These are phyloP conservation scores for Unio pictorum DNA, from an alignment of 2,888 invertebrate species.

Conservation along the genomic window DNA sequence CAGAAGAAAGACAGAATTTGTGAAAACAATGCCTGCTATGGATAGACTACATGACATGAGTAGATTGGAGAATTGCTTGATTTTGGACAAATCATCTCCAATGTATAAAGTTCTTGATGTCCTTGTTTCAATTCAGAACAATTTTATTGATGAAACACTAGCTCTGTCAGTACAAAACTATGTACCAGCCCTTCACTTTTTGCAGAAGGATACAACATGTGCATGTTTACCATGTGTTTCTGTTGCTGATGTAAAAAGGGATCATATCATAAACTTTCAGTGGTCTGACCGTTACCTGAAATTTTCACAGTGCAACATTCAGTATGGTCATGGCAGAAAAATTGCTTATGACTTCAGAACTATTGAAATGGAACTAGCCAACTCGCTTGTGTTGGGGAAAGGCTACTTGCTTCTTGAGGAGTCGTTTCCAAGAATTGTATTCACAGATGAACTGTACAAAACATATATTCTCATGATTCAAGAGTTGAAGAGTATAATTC, in stretches of 20 bases:
- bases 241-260: slow-evolving; percentile 16
- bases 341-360: slow-evolving; percentile 30
- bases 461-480: slow-evolving; percentile 25
- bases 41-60: background rate
- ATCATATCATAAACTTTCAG: slow-evolving; percentile 8
- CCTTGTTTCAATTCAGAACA: slow-evolving; percentile 32
- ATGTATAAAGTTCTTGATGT: slow-evolving; percentile 19
- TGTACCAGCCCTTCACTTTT: slow-evolving; percentile 17
- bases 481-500: slow-evolving; percentile 14
- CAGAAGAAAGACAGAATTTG: no score
- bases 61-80: slow-evolving; percentile 15
- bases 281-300: slow-evolving; percentile 18
- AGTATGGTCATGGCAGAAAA: slow-evolving; percentile 23
- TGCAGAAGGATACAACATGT: slow-evolving; percentile 7
- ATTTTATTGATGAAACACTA: slow-evolving; percentile 26
- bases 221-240: slow-evolving; percentile 11
- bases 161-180: slow-evolving; percentile 7
- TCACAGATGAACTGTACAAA: slow-evolving; percentile 41
- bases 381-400: slow-evolving; percentile 22
- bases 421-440: slow-evolving; percentile 27
- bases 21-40: background rate
- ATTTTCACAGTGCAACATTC: slow-evolving; percentile 29
- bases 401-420: slow-evolving; percentile 14
- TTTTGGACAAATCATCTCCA: slow-evolving; percentile 17
- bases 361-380: slow-evolving; percentile 32